Conservation (phyloP, 2,113 vertebrate genomes). For the Aramus guarauna region DNA sequence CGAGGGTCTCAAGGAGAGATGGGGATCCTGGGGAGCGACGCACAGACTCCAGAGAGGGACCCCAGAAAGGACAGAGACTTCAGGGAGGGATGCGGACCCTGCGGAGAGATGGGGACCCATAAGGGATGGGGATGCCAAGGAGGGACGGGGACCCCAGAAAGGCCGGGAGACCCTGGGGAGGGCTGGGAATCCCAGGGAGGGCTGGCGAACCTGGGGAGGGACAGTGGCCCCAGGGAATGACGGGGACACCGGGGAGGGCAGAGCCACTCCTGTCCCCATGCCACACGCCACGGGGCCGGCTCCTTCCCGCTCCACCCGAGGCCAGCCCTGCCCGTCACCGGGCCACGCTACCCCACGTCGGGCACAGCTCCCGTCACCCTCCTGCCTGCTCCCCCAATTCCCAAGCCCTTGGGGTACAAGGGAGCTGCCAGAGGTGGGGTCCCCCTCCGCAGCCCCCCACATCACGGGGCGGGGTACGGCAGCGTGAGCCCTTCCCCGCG, state of each 20-base stretch:
- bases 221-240: neutral
- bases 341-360: rapidly evolving
- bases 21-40: neutral
- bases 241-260: neutral
- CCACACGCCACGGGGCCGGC: neutral
- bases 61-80: neutral
- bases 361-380: neutral
- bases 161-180: neutral
- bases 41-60: neutral
- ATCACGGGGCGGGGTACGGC: neutral
- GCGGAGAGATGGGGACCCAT: neutral
- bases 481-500: neutral
- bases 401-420: neutral
- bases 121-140: constrained; percentile 43
- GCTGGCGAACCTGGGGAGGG: too few relatives aligned
- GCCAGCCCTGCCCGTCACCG: neutral
- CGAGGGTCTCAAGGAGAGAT: neutral
- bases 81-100: neutral
- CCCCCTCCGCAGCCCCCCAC: neutral
- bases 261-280: neutral
- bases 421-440: neutral
- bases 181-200: too few relatives aligned
- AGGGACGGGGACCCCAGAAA: too few relatives aligned
- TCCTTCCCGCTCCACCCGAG: neutral
- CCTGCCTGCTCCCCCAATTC: neutral